Evolutionary conservation across 2,888 invertebrate species (phyloP), one percentile per base, ranked within the genome.

Genomic region (Lucinisca nassula): DNA sequence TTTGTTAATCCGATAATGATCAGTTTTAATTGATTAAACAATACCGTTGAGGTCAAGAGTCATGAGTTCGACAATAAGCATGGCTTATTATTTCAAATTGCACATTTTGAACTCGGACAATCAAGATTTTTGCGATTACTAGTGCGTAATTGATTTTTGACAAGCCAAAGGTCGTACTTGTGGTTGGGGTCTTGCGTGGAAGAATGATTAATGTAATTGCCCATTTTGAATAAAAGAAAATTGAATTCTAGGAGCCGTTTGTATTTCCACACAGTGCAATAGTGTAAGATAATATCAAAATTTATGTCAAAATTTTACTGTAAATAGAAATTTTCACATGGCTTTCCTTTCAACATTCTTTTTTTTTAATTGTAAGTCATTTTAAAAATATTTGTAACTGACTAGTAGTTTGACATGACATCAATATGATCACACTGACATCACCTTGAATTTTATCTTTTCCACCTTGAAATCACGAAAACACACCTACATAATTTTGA

Each of bases 171-270:
- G 81, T 87, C 84, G 73, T 79, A 78, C 61, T 70, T 78, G 79
- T 58, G 84, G 82, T 80, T 84, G 75, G 27, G 76, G 72, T 67
- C 79, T 78, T 76, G 51, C 72, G 24, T 73, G 82, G 82, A 82
- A 88, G 88, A 88, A 67, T 77, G 84, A 73, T 73, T 79, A 27
- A 73, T 79, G 84, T 88, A 79, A 88, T 88, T 86, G 82, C 58
- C 79, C 67, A 79, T 79, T 86, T 84, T 49, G 40, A 55, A 85
- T 74, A 82, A 51, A 88, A 79, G 79, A 76, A 83, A 82, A 79
- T 40, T 84, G 35, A 67, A 67, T 67, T 35, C 4, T 67, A 30
- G 67, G 67, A 35, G 67, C 3, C 67, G 67, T 0, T 67, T 35
- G 67, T 8, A 4, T 67, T 67, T 67, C 67, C 17, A 32, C 21